Evolutionary conservation across 2,113 vertebrate species (phyloP).

Genomic region (Lasiurus borealis): DNA sequence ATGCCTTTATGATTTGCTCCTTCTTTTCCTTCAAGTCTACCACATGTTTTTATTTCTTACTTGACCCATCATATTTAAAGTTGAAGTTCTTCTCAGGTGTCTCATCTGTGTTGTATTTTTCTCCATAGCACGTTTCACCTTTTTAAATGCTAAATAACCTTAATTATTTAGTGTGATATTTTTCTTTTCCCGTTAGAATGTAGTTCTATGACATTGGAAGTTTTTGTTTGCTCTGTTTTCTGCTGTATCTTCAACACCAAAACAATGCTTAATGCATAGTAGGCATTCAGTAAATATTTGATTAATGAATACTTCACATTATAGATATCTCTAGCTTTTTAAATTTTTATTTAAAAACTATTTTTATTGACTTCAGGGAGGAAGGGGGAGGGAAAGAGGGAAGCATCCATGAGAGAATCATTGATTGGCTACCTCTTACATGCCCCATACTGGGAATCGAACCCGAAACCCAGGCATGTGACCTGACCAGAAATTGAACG

Average conservation of each 20-base stretch:
- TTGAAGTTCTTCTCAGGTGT: background rate
- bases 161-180: conserved; percentile 36
- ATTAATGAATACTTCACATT: background rate
- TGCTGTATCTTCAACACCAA: conserved; percentile 1
- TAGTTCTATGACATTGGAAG: background rate
- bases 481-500: too few relatives aligned
- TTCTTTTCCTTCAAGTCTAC: background rate
- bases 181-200: background rate
- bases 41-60: background rate
- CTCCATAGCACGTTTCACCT: background rate
- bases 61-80: background rate
- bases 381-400: too few relatives aligned
- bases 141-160: background rate
- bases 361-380: too few relatives aligned
- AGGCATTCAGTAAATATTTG: background rate
- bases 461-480: too few relatives aligned
- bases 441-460: too few relatives aligned
- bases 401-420: too few relatives aligned
- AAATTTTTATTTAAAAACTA: too few relatives aligned
- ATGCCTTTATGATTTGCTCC: background rate
- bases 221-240: background rate
- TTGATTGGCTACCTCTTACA: too few relatives aligned
- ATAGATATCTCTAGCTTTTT: background rate
- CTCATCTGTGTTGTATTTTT: conserved; percentile 5
- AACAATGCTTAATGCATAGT: background rate